Evolutionary conservation across 2,113 vertebrate species (phyloP), one percentile per base, ranked within the genome.

Genomic region (Pangasianodon gigas): DNA sequence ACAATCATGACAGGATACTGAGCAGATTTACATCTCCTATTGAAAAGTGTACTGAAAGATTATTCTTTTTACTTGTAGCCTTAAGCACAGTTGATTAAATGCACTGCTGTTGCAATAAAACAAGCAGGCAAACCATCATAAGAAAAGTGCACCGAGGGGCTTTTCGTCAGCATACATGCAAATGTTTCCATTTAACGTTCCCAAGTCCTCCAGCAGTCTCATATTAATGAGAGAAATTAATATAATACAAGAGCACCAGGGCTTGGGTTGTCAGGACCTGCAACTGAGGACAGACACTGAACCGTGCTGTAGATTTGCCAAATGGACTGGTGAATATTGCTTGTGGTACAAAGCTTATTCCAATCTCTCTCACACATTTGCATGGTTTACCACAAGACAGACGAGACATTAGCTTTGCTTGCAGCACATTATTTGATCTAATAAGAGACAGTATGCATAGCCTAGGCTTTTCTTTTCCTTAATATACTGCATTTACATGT

Each of bases 1-100:
- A 44, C 32, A 44, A 75, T 48, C 88, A 93, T 95, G 88, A 93
- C 21, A 79, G 44, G 75, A 79, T 26, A 48, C 24, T 79, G 4
- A 79, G 10, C 44, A 79, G 41, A 69, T 69, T 71, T 71, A 14
- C 13, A 71, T 71, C 32, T 71, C 13, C 67, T 18, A 32, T 3
- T 75, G 71, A 75, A 44, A 3, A 44, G 71, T 41, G 18, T 4
- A 9, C 32, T 14, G 65, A 74, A 51, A 48, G 24, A 79, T 51
- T 48, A 48, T 21, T 26, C 24, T 56, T 60, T 29, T 51, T 14
- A 80, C 48, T 65, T 62, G 56, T 60, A 60, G 75, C 84, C 52
- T 65, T 56, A 21, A 89, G 90, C 67, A 58, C 83, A 84, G 37
- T 41, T 89, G 80, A 84, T 51, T 84, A 86, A 91, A 89, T 75